These are phyloP conservation scores for Drosophila multiciliata DNA, from an alignment of 2,888 invertebrate genomes.

Conservation along the genomic window DNA sequence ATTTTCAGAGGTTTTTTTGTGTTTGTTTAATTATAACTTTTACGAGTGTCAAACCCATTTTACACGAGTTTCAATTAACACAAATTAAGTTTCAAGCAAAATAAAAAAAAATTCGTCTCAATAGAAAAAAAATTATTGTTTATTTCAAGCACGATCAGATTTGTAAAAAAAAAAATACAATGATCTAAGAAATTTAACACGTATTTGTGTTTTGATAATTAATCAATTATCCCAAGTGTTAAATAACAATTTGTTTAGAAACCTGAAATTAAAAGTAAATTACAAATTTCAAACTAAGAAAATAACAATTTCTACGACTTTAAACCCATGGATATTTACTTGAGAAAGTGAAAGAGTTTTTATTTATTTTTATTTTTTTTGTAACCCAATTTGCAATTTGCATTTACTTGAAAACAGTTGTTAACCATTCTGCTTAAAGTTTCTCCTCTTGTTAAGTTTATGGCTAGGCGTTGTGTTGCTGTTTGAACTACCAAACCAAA, in stretches of 20 bases:
- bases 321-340: not conserved
- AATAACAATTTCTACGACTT: not conserved
- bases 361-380: not conserved
- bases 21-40: conserved; percentile 4
- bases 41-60: not conserved
- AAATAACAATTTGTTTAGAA: not conserved
- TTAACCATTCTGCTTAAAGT: conserved; percentile 8
- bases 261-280: not conserved
- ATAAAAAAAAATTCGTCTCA: not conserved
- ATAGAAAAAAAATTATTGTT: not conserved
- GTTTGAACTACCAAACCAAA: conserved; percentile 11
- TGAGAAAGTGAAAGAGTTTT: conserved; percentile 9
- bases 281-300: not conserved
- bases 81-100: not conserved
- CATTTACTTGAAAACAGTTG: conserved; percentile 1
- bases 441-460: conserved; percentile 28
- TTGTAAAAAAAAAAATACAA: not conserved
- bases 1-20: conserved; percentile 6
- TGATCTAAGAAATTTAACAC: not conserved
- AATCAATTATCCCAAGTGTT: not conserved
- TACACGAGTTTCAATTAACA: not conserved
- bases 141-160: not conserved
- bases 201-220: not conserved
- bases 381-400: conserved; percentile 12
- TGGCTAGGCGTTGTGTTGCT: conserved; percentile 5